Percentiles rank a stretch among this genome's conserved stretches.
Conservation (phyloP, 2,797 vertebrate genomes). For the Etheostoma nigrum region DNA sequence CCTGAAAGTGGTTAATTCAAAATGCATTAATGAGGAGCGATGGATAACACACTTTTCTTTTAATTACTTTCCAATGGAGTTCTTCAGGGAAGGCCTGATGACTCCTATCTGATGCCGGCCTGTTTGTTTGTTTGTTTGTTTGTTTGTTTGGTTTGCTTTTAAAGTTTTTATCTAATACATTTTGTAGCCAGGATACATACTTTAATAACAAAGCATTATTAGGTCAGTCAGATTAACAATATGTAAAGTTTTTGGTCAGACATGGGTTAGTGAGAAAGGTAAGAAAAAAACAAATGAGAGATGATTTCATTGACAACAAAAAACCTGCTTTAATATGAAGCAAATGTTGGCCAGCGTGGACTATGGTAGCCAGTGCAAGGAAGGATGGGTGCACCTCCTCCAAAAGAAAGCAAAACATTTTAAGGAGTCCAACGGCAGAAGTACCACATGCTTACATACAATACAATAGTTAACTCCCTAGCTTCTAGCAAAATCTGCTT, state of each 20-base stretch:
- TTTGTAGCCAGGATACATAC: conserved; percentile 2
- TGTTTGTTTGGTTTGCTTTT: conserved; percentile 61
- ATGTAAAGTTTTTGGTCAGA: neutral
- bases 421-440: neutral
- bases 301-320: neutral
- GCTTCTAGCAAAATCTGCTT: neutral
- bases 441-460: neutral
- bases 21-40: conserved; percentile 82
- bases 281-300: neutral
- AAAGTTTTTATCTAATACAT: conserved; percentile 15
- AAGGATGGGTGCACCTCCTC: neutral
- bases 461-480: neutral
- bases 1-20: conserved; percentile 79
- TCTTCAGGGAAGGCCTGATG: conserved; percentile 67
- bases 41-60: conserved; percentile 82
- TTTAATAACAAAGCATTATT: conserved; percentile 9
- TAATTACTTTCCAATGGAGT: conserved; percentile 79
- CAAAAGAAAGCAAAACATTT: neutral
- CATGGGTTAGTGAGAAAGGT: too few relatives aligned
- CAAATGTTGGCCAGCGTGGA: neutral
- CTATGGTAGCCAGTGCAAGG: neutral
- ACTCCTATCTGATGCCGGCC: conserved; percentile 59
- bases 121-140: conserved; percentile 60
- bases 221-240: neutral
- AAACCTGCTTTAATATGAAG: neutral